Base-by-base conservation (phyloP, 2,888 invertebrate species). In the Chelonus formosanus region DNA sequence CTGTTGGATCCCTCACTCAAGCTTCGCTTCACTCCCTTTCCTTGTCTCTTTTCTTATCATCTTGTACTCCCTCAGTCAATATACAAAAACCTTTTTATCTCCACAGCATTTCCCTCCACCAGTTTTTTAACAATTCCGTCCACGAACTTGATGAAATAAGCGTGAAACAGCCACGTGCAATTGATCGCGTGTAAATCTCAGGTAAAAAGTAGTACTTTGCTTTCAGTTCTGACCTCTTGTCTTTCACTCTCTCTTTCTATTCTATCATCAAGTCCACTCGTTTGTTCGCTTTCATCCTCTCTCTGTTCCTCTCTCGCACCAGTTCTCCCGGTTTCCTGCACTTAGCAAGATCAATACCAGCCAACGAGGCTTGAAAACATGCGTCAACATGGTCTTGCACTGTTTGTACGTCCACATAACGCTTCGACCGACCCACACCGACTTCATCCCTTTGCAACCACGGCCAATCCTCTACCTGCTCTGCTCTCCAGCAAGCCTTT, bases 321-420 rank as follows among this genome's bases (percentile, higher is more conserved):
- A 56, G 35, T 32, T 36, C 50, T 48, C 48, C 66, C 54, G 76
- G 81, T 80, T 83, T 82, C 82, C 83, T 84, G 81, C 83, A 84
- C 83, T 83, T 83, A 83, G 83, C 83, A 85, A 86, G 86, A 87
- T 87, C 87, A 87, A 87, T 87, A 87, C 86, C 84, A 84, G 84
- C 84, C 86, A 87, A 86, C 87, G 86, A 87, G 85, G 86, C 87
- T 86, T 86, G 86, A 87, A 87, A 87, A 87, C 87, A 87, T 87
- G 87, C 87, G 87, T 87, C 87, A 87, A 87, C 87, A 87, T 80
- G 83, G 82, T 82, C 84, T 83, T 84, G 80, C 80, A 83, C 82
- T 84, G 83, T 84, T 85, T 85, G 84, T 82, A 82, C 84, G 84
- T 84, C 82, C 84, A 84, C 84, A 85, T 85, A 82, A 83, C 81